Conservation (phyloP, 2,888 invertebrate genomes). For the Chamaedrilus cognettii region DNA sequence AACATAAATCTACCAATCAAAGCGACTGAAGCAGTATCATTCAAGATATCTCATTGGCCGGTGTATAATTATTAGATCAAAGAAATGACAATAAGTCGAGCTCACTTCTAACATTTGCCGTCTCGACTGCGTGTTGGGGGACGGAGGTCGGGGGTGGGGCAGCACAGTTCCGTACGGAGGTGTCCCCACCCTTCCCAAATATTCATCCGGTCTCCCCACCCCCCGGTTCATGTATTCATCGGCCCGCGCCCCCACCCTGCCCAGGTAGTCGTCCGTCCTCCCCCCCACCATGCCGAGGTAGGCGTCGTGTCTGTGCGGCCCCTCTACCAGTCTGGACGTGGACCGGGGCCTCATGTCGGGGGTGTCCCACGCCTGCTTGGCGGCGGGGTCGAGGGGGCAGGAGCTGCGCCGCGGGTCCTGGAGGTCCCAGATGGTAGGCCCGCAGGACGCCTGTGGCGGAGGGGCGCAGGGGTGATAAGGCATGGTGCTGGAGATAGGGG, state of each 20-base stretch:
- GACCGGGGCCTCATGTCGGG: no score
- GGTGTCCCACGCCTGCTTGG: background rate
- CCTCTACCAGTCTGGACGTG: background rate
- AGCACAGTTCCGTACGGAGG: background rate
- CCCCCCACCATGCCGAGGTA: background rate
- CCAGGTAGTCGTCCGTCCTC: background rate
- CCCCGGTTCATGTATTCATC: no score
- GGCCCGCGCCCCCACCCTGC: background rate
- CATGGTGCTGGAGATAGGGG: no score
- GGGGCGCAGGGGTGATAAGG: no score
- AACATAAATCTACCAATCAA: no score
- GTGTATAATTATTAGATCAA: no score
- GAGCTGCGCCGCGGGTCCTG: background rate
- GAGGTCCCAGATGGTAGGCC: no score
- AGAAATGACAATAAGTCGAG: background rate
- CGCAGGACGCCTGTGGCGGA: no score
- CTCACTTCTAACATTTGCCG: slow-evolving; percentile 2
- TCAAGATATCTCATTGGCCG: no score
- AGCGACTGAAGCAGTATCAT: no score
- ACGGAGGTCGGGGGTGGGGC: background rate
- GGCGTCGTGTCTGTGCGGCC: background rate
- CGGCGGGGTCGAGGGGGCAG: background rate
- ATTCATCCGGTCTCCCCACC: no score
- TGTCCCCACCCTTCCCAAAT: background rate
- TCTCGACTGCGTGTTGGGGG: background rate